Evolutionary conservation across 2,797 vertebrate species (phyloP).

Genomic region (Rhabdophis nuchalis): DNA sequence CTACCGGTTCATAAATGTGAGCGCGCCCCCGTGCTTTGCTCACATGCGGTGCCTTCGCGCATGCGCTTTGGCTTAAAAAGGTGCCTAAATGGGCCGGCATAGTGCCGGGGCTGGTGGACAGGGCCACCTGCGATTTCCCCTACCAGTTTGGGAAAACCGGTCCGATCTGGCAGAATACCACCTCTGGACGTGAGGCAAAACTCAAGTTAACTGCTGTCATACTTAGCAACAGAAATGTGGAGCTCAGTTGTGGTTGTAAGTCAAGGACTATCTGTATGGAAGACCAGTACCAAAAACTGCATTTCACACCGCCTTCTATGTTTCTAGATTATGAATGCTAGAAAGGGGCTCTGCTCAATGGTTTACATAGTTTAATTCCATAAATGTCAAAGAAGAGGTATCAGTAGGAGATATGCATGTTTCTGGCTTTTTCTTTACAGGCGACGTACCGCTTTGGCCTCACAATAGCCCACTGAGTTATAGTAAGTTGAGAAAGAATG

Average conservation of each 20-base stretch:
- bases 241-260: too few relatives aligned
- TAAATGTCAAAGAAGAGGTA: not conserved
- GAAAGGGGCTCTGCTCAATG: not conserved
- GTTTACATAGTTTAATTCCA: not conserved
- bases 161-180: too few relatives aligned
- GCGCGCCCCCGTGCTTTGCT: too few relatives aligned
- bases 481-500: not conserved
- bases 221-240: not conserved
- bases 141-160: too few relatives aligned
- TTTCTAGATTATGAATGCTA: not conserved
- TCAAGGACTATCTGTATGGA: not conserved
- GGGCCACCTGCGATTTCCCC: too few relatives aligned
- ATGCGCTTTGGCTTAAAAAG: too few relatives aligned
- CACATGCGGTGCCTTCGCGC: too few relatives aligned
- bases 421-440: not conserved
- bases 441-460: not conserved
- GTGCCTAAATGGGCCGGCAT: too few relatives aligned
- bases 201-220: not conserved
- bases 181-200: not conserved
- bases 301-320: not conserved
- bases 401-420: not conserved
- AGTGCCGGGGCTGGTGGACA: too few relatives aligned
- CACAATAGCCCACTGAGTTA: too few relatives aligned
- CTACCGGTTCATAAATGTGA: too few relatives aligned
- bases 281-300: not conserved